Conservation (phyloP, 64 coral and sea anemone species). For the Montipora sp. region DNA sequence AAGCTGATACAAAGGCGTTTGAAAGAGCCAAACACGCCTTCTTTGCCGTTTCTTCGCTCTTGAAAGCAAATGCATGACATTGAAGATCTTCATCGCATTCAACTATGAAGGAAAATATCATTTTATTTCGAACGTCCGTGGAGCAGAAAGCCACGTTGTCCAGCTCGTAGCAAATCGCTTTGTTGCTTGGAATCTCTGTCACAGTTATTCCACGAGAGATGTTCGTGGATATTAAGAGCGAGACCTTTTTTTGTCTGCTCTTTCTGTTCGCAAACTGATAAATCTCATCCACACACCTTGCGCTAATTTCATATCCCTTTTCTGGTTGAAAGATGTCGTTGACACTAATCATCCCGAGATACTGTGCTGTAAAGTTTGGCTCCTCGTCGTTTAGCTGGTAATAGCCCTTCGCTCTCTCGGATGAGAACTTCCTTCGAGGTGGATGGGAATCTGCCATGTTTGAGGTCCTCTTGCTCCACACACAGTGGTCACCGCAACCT, state of each 20-base stretch:
- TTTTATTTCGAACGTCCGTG: slow-evolving; percentile 59
- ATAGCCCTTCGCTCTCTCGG: slow-evolving; percentile 70
- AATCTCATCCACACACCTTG: slow-evolving; percentile 60
- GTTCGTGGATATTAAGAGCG: slow-evolving; percentile 76
- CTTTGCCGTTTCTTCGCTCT: slow-evolving; percentile 53
- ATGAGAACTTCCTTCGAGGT: slow-evolving; percentile 54
- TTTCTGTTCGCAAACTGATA: slow-evolving; percentile 18
- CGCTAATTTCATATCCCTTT: slow-evolving; percentile 40
- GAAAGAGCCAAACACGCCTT: slow-evolving; percentile 77
- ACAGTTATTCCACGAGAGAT: slow-evolving; percentile 75
- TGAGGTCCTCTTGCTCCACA: background rate
- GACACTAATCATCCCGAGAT: slow-evolving; percentile 66
- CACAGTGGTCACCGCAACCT: background rate
- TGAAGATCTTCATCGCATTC: slow-evolving; percentile 64
- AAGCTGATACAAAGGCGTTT: slow-evolving; percentile 68
- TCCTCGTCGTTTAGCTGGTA: slow-evolving; percentile 80
- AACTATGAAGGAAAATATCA: slow-evolving; percentile 82
- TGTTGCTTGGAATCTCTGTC: slow-evolving; percentile 41
- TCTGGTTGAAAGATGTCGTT: slow-evolving; percentile 39
- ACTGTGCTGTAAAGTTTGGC: slow-evolving; percentile 56
- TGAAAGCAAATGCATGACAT: slow-evolving; percentile 75
- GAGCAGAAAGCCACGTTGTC: slow-evolving; percentile 83
- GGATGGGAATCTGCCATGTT: background rate
- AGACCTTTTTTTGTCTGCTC: slow-evolving; percentile 59
- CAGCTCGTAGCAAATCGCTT: slow-evolving; percentile 64